A percentile compares a stretch with the other conserved stretches of the same genome.
These are phyloP conservation scores for Acanthurus tractus DNA, from an alignment of 2,797 vertebrate genomes.

Conservation along the genomic window DNA sequence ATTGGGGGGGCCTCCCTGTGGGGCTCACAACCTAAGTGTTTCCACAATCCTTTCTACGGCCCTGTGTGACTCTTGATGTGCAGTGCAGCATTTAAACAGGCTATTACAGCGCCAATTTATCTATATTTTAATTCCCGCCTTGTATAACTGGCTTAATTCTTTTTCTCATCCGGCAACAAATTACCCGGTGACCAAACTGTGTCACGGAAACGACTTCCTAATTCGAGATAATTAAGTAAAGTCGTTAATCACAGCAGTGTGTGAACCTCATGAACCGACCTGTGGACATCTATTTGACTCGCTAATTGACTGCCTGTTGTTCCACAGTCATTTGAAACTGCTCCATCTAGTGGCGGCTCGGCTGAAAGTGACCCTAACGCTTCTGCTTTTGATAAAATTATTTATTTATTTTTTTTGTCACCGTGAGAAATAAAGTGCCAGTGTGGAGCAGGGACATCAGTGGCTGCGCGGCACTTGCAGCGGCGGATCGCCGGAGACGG, in stretches of 20 bases:
- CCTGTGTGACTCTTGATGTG: not conserved
- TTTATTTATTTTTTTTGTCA: constrained; percentile 53
- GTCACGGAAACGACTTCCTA: constrained; percentile 35
- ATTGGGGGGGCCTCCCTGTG: not conserved
- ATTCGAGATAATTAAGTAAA: constrained; percentile 55
- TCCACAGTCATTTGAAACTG: constrained; percentile 27
- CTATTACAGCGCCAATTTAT: not conserved
- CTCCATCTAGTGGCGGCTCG: constrained; percentile 71
- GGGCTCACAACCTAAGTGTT: no score
- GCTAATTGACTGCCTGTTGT: constrained; percentile 55
- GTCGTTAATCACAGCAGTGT: constrained; percentile 44
- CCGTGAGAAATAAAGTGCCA: constrained; percentile 73
- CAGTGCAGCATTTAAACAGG: not conserved
- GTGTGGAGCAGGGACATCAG: constrained; percentile 57
- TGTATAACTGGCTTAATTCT: constrained; percentile 6
- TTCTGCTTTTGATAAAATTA: constrained; percentile 42
- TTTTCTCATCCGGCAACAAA: constrained; percentile 22
- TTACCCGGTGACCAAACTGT: constrained; percentile 26
- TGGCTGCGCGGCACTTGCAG: constrained; percentile 42
- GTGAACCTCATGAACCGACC: constrained; percentile 33
- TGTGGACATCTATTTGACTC: constrained; percentile 21
- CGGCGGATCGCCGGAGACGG: constrained; percentile 39
- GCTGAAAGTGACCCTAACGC: constrained; percentile 28
- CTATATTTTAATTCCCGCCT: not conserved
- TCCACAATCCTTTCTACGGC: not conserved